Evolutionary conservation across 2,888 invertebrate species (phyloP), one percentile per base, ranked within the genome.

Genomic region (Ganaspis brasiliensis): DNA sequence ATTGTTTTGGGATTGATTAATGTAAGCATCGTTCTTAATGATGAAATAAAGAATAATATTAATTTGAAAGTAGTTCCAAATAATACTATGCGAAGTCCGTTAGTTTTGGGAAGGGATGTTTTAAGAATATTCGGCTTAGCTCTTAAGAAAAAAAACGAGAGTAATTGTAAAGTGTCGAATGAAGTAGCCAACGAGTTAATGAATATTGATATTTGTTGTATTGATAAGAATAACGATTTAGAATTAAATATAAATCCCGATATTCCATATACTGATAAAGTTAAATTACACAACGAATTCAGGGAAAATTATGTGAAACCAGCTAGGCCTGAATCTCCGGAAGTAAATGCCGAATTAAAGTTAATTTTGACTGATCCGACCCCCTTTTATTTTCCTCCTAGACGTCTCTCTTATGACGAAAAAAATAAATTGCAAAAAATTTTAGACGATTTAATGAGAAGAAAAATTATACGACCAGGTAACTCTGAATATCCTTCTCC

Each of bases 401-500:
- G n/a, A n/a, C n/a, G n/a, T n/a, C n/a, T n/a, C n/a, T n/a, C n/a
- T n/a, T n/a, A n/a, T n/a, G n/a, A n/a, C n/a, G n/a, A n/a, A n/a
- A n/a, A n/a, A n/a, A n/a, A n/a, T n/a, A n/a, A n/a, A n/a, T n/a
- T n/a, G n/a, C n/a, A n/a, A n/a, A n/a, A n/a, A n/a, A n/a, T n/a
- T n/a, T n/a, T n/a, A n/a, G 24, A 24, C 14, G 77, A 81, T 10
- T 57, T 79, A 35, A 14, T 74, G 12, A 21, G 19, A 2, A 61
- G 73, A 10, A 72, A 76, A 4, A 76, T 81, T 10, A 83, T 83
- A 10, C 57, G 75, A 9, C 52, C 52, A 2, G 79, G 77, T 59
- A 87, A 83, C 87, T 84, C 84, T 1, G 79, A 78, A 4, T 86
- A 84, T 76, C 73, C 79, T 10, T 77, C 76, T 10, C 85, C 86